These are phyloP conservation scores for Hemicordylus capensis DNA, from an alignment of 2,113 vertebrate species.

Conservation along the genomic window DNA sequence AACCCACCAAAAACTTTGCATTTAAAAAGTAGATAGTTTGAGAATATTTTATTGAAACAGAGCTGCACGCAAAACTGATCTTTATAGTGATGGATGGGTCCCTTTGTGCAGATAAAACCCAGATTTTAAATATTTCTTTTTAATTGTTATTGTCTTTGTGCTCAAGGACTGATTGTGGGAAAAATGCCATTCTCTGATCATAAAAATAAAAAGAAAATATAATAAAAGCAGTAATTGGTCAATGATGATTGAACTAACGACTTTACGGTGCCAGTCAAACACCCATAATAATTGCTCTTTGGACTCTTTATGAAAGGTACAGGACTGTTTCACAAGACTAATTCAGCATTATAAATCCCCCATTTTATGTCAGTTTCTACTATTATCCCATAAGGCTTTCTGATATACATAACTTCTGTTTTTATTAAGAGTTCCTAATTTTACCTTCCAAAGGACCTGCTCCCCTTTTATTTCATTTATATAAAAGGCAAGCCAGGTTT, in stretches of 20 bases:
- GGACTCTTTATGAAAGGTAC: conserved; percentile 73
- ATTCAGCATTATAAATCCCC: conserved; percentile 68
- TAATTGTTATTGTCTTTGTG: conserved; percentile 77
- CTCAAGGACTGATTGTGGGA: conserved; percentile 78
- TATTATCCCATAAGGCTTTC: conserved; percentile 45
- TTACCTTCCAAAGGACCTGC: background rate
- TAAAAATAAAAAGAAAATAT: conserved; percentile 81
- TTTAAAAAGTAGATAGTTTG: conserved; percentile 48
- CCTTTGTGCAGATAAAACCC: conserved; percentile 68
- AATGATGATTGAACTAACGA: conserved; percentile 72
- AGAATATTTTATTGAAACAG: conserved; percentile 44
- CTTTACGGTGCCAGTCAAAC: conserved; percentile 72
- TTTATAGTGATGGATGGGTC: conserved; percentile 57
- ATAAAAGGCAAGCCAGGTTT: conserved; percentile 27
- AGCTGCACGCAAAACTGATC: conserved; percentile 59
- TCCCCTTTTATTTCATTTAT: conserved; percentile 52
- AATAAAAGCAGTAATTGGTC: conserved; percentile 79
- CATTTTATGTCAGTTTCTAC: conserved; percentile 61
- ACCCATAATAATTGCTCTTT: conserved; percentile 76
- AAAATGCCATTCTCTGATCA: conserved; percentile 71
- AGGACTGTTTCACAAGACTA: conserved; percentile 72
- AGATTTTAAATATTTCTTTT: conserved; percentile 70
- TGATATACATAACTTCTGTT: conserved; percentile 36
- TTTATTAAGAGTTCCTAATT: conserved; percentile 64
- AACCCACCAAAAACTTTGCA: conserved; percentile 7